These are phyloP conservation scores for Drosophila paucipuncta DNA, from an alignment of 2,888 invertebrate species.

Conservation along the genomic window DNA sequence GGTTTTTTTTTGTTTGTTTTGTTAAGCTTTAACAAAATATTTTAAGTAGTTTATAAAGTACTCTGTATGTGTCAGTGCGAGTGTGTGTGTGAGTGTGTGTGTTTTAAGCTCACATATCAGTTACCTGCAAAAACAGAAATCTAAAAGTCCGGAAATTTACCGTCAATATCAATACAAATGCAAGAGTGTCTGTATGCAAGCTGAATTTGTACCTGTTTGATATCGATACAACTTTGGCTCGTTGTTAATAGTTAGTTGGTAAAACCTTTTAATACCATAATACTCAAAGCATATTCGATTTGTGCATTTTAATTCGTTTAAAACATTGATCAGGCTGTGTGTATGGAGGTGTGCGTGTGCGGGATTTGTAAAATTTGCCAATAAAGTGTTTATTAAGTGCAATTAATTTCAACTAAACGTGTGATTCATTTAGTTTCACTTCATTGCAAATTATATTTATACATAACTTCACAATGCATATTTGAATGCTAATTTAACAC, in stretches of 20 bases:
- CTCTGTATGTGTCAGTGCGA: conserved; percentile 22
- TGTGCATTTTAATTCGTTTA: conserved; percentile 55
- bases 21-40: conserved; percentile 74
- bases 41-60: conserved; percentile 77
- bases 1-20: conserved; percentile 61
- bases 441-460: not conserved
- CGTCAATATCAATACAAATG: conserved; percentile 16
- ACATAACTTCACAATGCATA: not conserved
- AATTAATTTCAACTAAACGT: conserved; percentile 7
- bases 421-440: not conserved
- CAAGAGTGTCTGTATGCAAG: conserved; percentile 1
- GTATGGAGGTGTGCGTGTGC: not conserved
- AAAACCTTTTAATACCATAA: conserved; percentile 54
- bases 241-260: conserved; percentile 12
- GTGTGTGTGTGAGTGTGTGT: conserved; percentile 27
- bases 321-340: conserved; percentile 21
- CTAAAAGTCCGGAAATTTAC: conserved; percentile 36
- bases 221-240: conserved; percentile 60
- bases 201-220: conserved; percentile 14
- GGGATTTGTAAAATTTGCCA: not conserved
- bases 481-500: conserved; percentile 1
- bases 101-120: conserved; percentile 59
- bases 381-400: not conserved
- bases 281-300: conserved; percentile 53
- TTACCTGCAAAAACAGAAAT: conserved; percentile 24